Evolutionary conservation across 2,113 vertebrate species (phyloP).

Genomic region (Microcebus ravelobensis): DNA sequence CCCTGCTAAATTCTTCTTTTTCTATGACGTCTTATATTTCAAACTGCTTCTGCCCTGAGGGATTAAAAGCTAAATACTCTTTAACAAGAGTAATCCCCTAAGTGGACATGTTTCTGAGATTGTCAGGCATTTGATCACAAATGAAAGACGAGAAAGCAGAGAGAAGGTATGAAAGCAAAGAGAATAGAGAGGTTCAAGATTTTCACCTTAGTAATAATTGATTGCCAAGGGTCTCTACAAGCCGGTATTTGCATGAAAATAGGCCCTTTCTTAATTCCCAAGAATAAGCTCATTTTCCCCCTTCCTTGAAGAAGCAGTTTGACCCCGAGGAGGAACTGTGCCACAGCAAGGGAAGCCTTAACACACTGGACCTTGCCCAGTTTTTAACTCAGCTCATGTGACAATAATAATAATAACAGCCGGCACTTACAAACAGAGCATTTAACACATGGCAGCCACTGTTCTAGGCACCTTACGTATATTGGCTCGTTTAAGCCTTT

Average conservation of each 20-base stretch:
- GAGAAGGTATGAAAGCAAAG: neutral
- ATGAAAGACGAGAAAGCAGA: neutral
- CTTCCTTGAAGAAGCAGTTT: slow-evolving; percentile 14
- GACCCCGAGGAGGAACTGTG: slow-evolving; percentile 13
- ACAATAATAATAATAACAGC: neutral
- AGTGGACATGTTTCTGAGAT: slow-evolving; percentile 58
- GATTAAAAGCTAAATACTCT: slow-evolving; percentile 68
- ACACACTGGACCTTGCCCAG: neutral
- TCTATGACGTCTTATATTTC: slow-evolving; percentile 75
- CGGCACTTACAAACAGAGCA: neutral
- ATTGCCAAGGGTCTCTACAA: neutral
- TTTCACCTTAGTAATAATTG: slow-evolving; percentile 49
- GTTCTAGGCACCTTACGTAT: neutral
- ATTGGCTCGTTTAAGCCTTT: neutral
- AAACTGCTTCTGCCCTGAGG: slow-evolving; percentile 59
- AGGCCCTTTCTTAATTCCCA: slow-evolving; percentile 22
- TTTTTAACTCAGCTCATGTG: neutral
- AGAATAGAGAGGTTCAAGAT: slow-evolving; percentile 4
- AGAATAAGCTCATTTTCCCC: slow-evolving; percentile 43
- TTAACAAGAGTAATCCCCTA: slow-evolving; percentile 69
- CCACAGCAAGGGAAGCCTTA: neutral
- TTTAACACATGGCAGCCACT: neutral
- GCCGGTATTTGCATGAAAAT: slow-evolving; percentile 60
- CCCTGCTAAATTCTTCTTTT: slow-evolving; percentile 70
- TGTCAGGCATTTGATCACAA: slow-evolving; percentile 61